Evolutionary conservation across 2,797 vertebrate species (phyloP), one percentile per base, ranked within the genome.

Genomic region (Fistularia tabacaria): DNA sequence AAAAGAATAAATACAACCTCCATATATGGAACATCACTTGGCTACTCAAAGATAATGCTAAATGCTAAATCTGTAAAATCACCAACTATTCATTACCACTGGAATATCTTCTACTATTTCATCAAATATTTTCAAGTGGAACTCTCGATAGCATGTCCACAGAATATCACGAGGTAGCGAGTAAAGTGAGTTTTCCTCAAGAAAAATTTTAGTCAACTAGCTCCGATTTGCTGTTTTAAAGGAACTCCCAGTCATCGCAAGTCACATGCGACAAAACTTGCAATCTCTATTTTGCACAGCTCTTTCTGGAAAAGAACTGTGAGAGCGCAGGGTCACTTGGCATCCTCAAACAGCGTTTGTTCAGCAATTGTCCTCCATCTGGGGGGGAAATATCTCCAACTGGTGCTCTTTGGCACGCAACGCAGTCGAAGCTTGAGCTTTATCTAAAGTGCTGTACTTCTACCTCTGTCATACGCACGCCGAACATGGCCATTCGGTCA

Each of bases 401-500:
- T 1, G 6, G 15, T 6, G 42, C 46, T 45, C 66, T 87, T 88
- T 89, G 90, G 25, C 25, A 25, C 25, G 25, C 25, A 25, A 25
- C 25, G 83, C 46, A 12, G 37, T 54, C 61, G 57, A 63, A 54
- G 49, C 25, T 54, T 36, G 52, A 73, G 38, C 50, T 56, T 62
- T 48, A 57, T 57, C 39, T 54, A 9, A 47, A 60, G 25, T 42
- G 63, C 60, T 47, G 36, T 47, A 45, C 42, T 54, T 64, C 51
- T 49, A 75, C 25, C 25, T 25, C 25, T 25, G 25, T 25, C 56
- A 63, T 14, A 49, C 25, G 9, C 8, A 37, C n/a, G 36, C 15
- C 62, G 52, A 25, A 42, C 10, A 48, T 12, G 43, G 38, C 49
- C 6, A 10, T 53, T 54, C 41, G 12, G 69, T 72, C 69, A 75